A percentile compares a stretch with the other conserved stretches of the same genome.
These are phyloP conservation scores for Latheticus oryzae DNA, from an alignment of 2,888 invertebrate genomes.

Conservation along the genomic window DNA sequence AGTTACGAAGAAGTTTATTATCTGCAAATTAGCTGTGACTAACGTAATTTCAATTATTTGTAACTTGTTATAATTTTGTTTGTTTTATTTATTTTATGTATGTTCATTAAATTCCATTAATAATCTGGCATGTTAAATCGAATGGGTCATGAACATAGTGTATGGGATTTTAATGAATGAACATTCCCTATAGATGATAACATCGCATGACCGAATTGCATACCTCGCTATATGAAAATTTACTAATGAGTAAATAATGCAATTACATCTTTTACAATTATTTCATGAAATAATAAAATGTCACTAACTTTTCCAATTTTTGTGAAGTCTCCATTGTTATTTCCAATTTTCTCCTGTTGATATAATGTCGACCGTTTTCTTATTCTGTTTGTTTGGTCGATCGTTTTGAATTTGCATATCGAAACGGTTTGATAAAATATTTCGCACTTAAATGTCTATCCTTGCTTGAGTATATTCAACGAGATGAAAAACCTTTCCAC, in stretches of 20 bases:
- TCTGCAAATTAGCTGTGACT: conserved; percentile 17
- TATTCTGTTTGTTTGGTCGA: conserved; percentile 34
- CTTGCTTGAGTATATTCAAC: conserved; percentile 8
- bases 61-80: no score
- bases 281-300: conserved; percentile 13
- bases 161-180: conserved; percentile 25
- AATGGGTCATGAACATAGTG: conserved; percentile 31
- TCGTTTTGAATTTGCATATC: conserved; percentile 30
- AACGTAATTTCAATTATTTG: conserved; percentile 20
- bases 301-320: neutral
- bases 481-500: conserved; percentile 1
- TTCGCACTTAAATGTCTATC: conserved; percentile 21
- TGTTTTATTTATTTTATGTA: no score
- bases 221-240: conserved; percentile 11
- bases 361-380: conserved; percentile 10
- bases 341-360: conserved; percentile 10
- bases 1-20: conserved; percentile 13
- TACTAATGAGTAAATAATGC: conserved; percentile 13
- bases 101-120: conserved; percentile 20
- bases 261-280: conserved; percentile 19
- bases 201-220: conserved; percentile 24
- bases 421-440: conserved; percentile 27
- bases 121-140: conserved; percentile 8
- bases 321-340: conserved; percentile 8
- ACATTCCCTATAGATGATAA: conserved; percentile 27